Conservation (phyloP, 2,888 invertebrate genomes). For the Platynereis dumerilii region DNA sequence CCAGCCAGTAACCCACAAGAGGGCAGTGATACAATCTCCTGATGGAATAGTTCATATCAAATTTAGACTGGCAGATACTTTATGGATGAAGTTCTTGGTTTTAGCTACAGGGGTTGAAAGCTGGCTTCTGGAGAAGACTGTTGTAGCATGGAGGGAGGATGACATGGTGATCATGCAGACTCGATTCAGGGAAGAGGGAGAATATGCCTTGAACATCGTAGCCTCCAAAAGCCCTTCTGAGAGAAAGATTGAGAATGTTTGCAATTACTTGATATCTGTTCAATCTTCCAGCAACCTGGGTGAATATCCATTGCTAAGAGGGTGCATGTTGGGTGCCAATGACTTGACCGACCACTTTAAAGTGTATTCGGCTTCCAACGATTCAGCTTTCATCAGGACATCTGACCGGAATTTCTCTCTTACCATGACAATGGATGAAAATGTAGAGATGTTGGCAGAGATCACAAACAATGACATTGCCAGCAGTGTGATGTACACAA, state of each 20-base stretch:
- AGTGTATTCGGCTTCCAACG: neutral
- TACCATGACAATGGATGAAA: neutral
- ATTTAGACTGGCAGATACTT: neutral
- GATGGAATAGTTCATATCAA: neutral
- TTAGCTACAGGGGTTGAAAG: neutral
- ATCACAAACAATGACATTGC: neutral
- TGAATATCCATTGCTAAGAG: neutral
- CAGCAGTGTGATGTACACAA: neutral
- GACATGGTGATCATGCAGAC: neutral
- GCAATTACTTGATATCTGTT: slow-evolving; percentile 1
- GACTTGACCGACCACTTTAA: neutral
- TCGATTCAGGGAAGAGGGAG: neutral
- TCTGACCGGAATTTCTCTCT: neutral
- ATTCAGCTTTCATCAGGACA: neutral
- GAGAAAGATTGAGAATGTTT: neutral
- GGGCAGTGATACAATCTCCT: neutral
- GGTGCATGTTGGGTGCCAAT: neutral
- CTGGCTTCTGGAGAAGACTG: neutral
- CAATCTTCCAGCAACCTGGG: neutral
- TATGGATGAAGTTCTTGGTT: neutral
- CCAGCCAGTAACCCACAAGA: neutral
- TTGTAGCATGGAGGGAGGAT: neutral
- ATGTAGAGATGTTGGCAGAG: neutral
- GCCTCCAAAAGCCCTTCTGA: neutral
- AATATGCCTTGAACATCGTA: slow-evolving; percentile 1